Conservation (phyloP, 1,140 invertebrate genomes). For the Drosophila pandora region DNA sequence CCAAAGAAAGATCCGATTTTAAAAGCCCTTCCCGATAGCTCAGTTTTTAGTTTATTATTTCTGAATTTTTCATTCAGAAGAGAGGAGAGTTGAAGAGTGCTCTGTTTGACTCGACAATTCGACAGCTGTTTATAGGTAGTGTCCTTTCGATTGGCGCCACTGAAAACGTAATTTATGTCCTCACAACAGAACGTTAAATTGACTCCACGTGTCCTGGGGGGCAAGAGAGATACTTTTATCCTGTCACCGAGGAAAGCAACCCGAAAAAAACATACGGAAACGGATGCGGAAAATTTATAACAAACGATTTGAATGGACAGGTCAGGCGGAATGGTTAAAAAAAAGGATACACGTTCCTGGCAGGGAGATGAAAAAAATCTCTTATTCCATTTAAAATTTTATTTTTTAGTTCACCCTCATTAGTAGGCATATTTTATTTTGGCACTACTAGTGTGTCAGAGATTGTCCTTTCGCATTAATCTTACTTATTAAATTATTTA, state of each 20-base stretch:
- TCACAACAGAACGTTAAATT: constrained; percentile 68
- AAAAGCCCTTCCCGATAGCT: background rate
- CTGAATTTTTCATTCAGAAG: constrained; percentile 25
- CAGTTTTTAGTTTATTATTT: constrained; percentile 31
- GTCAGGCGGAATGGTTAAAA: constrained; percentile 8
- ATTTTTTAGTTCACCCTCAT: background rate
- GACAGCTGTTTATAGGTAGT: constrained; percentile 64
- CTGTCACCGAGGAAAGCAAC: constrained; percentile 67
- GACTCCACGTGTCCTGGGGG: constrained; percentile 63
- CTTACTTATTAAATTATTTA: constrained; percentile 14
- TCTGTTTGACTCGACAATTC: constrained; percentile 10
- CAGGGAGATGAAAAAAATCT: background rate
- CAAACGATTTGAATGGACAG: constrained; percentile 65
- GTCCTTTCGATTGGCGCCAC: constrained; percentile 50
- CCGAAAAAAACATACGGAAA: constrained; percentile 31
- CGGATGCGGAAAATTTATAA: constrained; percentile 64
- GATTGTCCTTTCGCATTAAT: background rate
- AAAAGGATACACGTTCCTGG: background rate
- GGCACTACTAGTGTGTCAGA: background rate
- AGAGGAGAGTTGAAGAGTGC: constrained; percentile 1
- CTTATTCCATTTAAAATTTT: too few relatives aligned
- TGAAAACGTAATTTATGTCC: constrained; percentile 75
- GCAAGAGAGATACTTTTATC: constrained; percentile 49
- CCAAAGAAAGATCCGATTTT: constrained; percentile 25
- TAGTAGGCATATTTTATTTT: background rate